phyloP scores from a whole-genome alignment of 2,888 invertebrate genomes.

The Spodoptera picta region DNA sequence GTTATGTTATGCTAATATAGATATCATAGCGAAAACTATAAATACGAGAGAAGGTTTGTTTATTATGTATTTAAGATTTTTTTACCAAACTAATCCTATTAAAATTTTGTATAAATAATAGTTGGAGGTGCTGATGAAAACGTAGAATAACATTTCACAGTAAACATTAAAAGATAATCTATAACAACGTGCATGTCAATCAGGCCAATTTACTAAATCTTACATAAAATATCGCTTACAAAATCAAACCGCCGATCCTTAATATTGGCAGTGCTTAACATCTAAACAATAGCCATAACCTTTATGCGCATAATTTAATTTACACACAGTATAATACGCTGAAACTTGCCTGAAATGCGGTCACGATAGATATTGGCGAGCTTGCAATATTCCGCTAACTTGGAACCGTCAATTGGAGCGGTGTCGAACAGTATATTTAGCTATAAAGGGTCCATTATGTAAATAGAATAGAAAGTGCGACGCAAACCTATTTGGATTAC shows the following conservation, averaged over 20 bases:
- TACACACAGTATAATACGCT: constrained; percentile 12
- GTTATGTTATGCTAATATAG: no score
- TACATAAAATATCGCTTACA: background rate
- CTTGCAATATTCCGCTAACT: constrained; percentile 6
- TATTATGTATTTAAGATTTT: no score
- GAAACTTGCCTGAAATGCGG: constrained; percentile 22
- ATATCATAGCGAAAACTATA: no score
- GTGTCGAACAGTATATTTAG: constrained; percentile 56
- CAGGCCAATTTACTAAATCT: no score
- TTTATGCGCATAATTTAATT: constrained; percentile 23
- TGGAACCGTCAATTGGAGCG: constrained; percentile 44
- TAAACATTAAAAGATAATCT: no score
- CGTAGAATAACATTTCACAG: no score
- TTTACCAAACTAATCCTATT: no score
- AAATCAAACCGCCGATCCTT: background rate
- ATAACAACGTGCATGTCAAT: no score
- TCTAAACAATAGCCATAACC: constrained; percentile 12
- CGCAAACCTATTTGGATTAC: constrained; percentile 45
- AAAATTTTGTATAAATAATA: no score
- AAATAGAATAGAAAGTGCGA: constrained; percentile 63
- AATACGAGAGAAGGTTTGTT: no score
- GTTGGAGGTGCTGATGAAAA: no score
- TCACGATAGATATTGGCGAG: constrained; percentile 15
- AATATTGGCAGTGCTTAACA: constrained; percentile 1
- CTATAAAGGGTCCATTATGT: constrained; percentile 59